Conservation (phyloP, 2,797 vertebrate species). For the Vultur gryphus region DNA sequence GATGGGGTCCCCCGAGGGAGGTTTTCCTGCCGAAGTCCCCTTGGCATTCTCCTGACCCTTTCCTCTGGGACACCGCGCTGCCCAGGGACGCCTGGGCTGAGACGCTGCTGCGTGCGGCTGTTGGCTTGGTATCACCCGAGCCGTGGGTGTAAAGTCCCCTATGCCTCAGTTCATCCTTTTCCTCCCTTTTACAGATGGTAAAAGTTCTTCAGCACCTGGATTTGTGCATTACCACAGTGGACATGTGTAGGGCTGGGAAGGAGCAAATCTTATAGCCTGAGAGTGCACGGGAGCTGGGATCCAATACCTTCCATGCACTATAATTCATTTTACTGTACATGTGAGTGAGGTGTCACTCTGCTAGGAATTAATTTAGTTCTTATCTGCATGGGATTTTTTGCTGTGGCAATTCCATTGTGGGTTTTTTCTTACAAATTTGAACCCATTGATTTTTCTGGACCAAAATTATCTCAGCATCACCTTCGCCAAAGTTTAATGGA, state of each 20-base stretch:
- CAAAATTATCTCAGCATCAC: not conserved
- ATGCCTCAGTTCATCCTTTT: not conserved
- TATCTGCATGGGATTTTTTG: not conserved
- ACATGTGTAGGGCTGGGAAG: not conserved
- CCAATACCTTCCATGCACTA: not conserved
- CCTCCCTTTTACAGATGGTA: fast-evolving
- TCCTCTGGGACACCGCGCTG: fast-evolving
- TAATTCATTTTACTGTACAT: fast-evolving
- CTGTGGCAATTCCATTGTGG: not conserved
- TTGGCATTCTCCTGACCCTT: fast-evolving
- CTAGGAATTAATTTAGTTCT: not conserved
- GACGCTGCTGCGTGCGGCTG: fast-evolving
- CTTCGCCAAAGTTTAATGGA: not conserved
- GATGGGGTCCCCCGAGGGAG: fast-evolving
- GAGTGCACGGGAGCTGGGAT: not conserved
- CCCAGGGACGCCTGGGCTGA: not conserved
- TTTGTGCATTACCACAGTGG: not conserved
- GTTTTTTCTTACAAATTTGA: not conserved
- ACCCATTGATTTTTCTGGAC: not conserved
- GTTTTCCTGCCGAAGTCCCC: not conserved
- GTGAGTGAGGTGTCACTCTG: fast-evolving
- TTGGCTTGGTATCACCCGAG: not conserved
- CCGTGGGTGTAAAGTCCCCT: fast-evolving
- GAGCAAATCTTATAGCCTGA: not conserved
- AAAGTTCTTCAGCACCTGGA: not conserved